phyloP scores from a whole-genome alignment of 2,797 vertebrate genomes.

The Thunnus albacares region DNA sequence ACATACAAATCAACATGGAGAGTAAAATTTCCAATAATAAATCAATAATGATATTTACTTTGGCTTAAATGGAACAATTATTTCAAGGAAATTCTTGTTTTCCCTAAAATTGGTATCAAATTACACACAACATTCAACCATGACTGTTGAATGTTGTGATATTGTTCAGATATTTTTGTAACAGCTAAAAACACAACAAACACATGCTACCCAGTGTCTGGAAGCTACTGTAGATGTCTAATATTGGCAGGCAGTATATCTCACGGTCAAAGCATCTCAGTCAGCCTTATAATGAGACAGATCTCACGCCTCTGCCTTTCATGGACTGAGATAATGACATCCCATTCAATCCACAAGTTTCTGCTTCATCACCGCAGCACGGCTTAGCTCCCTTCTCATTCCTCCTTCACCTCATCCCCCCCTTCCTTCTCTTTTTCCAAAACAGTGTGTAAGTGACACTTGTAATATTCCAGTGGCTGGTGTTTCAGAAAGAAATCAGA shows the following conservation, averaged over 20 bases:
- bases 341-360: conserved; percentile 68
- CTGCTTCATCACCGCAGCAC: conserved; percentile 55
- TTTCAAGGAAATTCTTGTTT: background rate
- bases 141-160: background rate
- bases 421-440: conserved; percentile 77
- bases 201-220: conserved; percentile 19
- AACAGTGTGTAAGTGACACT: conserved; percentile 88
- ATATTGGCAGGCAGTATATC: conserved; percentile 51
- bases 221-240: conserved; percentile 34
- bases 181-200: conserved; percentile 20
- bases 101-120: background rate
- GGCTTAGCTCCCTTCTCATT: conserved; percentile 32
- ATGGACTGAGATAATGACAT: conserved; percentile 66
- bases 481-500: conserved; percentile 88
- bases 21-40: background rate
- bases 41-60: background rate
- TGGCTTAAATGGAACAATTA: background rate
- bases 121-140: background rate
- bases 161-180: background rate
- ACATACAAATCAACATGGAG: background rate
- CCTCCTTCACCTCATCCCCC: conserved; percentile 51
- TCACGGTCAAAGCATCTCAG: conserved; percentile 50
- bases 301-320: conserved; percentile 60
- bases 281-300: conserved; percentile 53
- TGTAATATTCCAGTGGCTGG: conserved; percentile 89